Evolutionary conservation across 2,797 vertebrate species (phyloP).

Genomic region (Taeniopygia guttata): DNA sequence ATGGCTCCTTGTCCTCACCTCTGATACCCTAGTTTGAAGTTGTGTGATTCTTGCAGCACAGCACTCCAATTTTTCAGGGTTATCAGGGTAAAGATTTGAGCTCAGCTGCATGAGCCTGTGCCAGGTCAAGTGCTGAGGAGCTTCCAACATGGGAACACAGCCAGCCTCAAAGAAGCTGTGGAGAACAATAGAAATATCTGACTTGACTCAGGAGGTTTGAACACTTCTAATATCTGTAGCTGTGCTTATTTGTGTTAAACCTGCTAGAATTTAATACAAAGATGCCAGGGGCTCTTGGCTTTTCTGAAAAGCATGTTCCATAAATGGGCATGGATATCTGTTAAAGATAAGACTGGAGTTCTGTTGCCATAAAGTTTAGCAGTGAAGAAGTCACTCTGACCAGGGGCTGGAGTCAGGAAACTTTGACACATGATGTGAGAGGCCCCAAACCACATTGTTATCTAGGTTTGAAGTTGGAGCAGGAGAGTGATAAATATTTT

Average conservation of each 20-base stretch:
- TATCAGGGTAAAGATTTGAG: neutral
- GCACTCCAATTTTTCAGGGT: neutral
- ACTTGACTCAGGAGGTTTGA: neutral
- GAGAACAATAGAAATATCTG: neutral
- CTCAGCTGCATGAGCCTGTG: neutral
- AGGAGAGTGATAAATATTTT: neutral
- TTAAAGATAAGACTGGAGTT: neutral
- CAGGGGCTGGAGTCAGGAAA: neutral
- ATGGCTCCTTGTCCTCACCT: neutral
- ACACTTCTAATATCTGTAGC: neutral
- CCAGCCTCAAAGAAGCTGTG: neutral
- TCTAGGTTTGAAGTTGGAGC: neutral
- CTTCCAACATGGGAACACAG: neutral
- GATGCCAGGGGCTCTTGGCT: neutral
- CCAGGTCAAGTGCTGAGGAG: neutral
- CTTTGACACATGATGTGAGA: fast-evolving
- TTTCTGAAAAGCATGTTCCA: neutral
- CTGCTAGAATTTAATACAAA: neutral
- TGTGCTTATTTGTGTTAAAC: neutral
- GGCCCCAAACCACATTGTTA: neutral
- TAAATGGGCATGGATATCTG: neutral
- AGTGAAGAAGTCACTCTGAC: neutral
- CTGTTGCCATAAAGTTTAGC: neutral
- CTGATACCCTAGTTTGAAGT: neutral
- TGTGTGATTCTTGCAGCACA: neutral